Evolutionary conservation across 2,888 invertebrate genomes (phyloP), one percentile per base, ranked within the genome.

Genomic region (Eupithecia subumbrata): DNA sequence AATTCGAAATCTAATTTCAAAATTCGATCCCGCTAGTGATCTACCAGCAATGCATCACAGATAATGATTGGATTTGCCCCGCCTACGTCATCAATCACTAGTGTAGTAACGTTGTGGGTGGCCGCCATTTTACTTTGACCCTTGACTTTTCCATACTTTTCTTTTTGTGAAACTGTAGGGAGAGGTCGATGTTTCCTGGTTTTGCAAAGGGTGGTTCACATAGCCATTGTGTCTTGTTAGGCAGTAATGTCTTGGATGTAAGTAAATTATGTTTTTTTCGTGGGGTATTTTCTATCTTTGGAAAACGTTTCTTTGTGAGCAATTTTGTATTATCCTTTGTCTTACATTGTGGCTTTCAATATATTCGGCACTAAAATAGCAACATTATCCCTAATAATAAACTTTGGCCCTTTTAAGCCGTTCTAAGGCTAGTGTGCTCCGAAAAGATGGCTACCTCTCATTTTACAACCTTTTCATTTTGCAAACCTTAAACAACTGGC

Each of bases 41-140:
- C 93, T 93, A 90, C 92, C 89, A 88, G 91, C 91, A 90, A 94
- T 94, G 93, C 94, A 93, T 94, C 94, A 94, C 87, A 91, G 92
- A 92, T 94, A 95, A 94, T 93, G 95, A 94, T 94, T 93, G 93
- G 93, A 93, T 92, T 90, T 88, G 93, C 95, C 93, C 93, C 94
- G 94, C 94, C 94, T 92, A 89, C 91, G 91, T 91, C 95, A 95
- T 95, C 95, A 91, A 95, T 95, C 95, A 94, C 93, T 82, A 84
- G 85, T 88, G 88, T 88, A 92, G 87, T 91, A 91, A 90, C 90
- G 88, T 88, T 86, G 92, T 90, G 87, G 89, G 89, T 86, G 87
- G 87, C 78, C 80, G 79, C 91, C 92, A 86, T 37, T 73, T 63
- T 86, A 84, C 69, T 34, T 79, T 83, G 92, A 89, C 81, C 90